phyloP scores from a whole-genome alignment of 2,888 invertebrate genomes.

The Polyommatus iphigenia region DNA sequence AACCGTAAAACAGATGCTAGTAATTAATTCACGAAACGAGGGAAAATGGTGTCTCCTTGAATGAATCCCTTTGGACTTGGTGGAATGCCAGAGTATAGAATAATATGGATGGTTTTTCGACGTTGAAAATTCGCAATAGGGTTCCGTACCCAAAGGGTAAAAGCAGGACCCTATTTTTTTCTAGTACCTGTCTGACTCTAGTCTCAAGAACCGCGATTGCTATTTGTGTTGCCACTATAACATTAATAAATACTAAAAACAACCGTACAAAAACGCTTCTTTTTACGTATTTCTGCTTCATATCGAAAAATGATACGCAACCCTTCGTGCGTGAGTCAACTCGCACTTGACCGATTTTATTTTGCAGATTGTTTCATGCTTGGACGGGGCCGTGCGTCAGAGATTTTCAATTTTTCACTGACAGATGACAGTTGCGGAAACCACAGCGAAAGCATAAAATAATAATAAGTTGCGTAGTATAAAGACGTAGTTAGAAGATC shows the following conservation, averaged over 20 bases:
- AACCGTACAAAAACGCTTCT: too few species aligned
- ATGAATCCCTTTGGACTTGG: conserved; percentile 4
- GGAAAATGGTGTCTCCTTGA: background rate
- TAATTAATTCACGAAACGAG: conserved; percentile 9
- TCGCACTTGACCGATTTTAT: background rate
- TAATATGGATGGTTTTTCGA: background rate
- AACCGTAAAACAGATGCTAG: conserved; percentile 8
- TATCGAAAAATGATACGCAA: too few species aligned
- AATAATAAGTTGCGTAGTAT: background rate
- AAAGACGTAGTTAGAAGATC: background rate
- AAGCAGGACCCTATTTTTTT: too few species aligned
- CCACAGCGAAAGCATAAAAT: background rate
- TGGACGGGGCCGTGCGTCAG: background rate
- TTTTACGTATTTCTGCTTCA: too few species aligned
- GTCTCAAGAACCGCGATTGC: too few species aligned
- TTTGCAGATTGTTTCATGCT: background rate
- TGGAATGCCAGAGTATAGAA: background rate
- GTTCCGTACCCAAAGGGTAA: too few species aligned
- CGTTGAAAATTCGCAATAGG: background rate
- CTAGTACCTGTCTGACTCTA: too few species aligned
- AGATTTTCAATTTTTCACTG: conserved; percentile 1
- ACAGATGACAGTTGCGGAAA: background rate
- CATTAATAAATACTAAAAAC: too few species aligned
- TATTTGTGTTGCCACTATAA: too few species aligned
- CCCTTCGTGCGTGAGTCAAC: too few species aligned